Percentiles rank a stretch among this genome's conserved stretches.
Evolutionary conservation across 2,888 invertebrate genomes (phyloP).

Genomic region (Chrysina gloriosa): DNA sequence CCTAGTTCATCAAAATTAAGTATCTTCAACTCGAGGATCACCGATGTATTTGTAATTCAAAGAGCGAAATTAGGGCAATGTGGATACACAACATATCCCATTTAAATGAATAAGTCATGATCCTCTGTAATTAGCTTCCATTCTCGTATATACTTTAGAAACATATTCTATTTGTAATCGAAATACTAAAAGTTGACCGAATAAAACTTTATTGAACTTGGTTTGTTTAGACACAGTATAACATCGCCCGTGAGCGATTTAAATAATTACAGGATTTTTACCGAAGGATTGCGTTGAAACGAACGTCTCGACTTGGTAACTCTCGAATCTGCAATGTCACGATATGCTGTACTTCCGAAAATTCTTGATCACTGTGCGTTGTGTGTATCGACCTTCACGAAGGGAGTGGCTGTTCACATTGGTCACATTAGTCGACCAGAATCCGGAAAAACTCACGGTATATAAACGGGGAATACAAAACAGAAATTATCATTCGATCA

Average conservation of each 20-base stretch:
- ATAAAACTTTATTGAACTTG: too few species aligned
- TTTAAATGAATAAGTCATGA: not conserved
- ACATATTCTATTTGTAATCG: not conserved
- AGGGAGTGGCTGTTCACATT: constrained; percentile 34
- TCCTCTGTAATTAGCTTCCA: not conserved
- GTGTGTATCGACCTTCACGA: constrained; percentile 26
- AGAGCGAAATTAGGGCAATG: too few species aligned
- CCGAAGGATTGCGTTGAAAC: not conserved
- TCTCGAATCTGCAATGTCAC: constrained; percentile 22
- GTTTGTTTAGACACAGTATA: too few species aligned
- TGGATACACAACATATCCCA: too few species aligned
- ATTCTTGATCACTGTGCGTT: constrained; percentile 10
- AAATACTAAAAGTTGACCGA: too few species aligned
- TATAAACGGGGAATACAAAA: constrained; percentile 7
- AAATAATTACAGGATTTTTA: not conserved
- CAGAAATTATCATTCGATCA: constrained; percentile 16
- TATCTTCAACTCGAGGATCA: too few species aligned
- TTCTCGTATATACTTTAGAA: not conserved
- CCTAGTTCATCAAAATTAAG: too few species aligned
- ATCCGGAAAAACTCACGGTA: constrained; percentile 30
- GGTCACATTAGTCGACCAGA: constrained; percentile 6
- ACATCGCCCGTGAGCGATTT: not conserved
- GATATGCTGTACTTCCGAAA: constrained; percentile 16
- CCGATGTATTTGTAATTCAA: too few species aligned
- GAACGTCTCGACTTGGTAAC: not conserved